Base-by-base conservation (phyloP, 1,140 invertebrate genomes). In the Semibalanus balanoides region DNA sequence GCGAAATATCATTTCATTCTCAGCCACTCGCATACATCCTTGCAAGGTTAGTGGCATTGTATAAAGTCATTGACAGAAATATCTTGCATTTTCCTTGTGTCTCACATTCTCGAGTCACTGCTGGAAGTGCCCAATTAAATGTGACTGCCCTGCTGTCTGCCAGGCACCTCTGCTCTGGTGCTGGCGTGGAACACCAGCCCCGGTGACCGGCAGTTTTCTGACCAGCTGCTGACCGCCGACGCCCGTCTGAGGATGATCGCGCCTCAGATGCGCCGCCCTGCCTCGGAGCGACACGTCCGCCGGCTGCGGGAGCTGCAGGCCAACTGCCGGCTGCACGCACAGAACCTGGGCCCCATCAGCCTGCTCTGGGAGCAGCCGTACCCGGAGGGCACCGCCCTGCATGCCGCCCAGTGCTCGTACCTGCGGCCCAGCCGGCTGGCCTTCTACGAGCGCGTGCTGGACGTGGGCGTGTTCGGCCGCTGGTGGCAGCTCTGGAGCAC, bases 391-490 rank as follows among this genome's bases (percentile, higher is more conserved):
- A 64, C 51, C 7, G 51, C 51, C 7, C 51, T 64, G 51, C 51
- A 64, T 19, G 51, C 51, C 22, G 51, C 83, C 22, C 82, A 82
- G 31, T 85, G 85, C 79, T 79, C 81, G 74, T 82, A 83, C 77
- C 76, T 84, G 22, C 82, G 82, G 76, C 81, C 82, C 30, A 74
- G 43, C 22, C 80, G 78, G 73, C 75, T 82, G 28, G 79, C 78
- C 22, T 81, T 81, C 73, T 74, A 80, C 76, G 31, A 80, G 76
- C 78, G 82, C 31, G 81, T 86, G 71, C 78, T 85, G 27, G 85
- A 86, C 78, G 76, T 85, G 75, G 85, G 85, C 14, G 75, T 84
- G 35, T 77, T 83, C 76, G 83, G 82, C 43, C 77, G 76, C 28
- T 86, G 84, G 84, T 77, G 79, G n/a, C 77, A 79, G 71, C 74